Conservation (phyloP, 2,113 vertebrate species). For the Microcebus lehilahytsara region DNA sequence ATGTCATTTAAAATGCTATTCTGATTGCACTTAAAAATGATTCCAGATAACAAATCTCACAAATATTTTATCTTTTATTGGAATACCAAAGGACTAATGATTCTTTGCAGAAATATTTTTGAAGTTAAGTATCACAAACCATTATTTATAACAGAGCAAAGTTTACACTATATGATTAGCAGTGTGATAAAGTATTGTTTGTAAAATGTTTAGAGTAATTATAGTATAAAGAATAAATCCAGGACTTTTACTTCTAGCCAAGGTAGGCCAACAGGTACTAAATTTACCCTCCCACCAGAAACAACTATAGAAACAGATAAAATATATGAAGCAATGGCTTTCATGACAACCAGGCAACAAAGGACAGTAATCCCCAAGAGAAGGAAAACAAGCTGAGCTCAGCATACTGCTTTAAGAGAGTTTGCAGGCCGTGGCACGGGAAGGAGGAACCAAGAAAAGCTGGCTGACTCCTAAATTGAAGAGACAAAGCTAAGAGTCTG, state of each 20-base stretch:
- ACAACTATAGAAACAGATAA: conserved; percentile 2
- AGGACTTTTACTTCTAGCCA: background rate
- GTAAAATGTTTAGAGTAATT: background rate
- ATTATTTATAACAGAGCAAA: background rate
- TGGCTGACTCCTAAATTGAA: background rate
- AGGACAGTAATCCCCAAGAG: background rate
- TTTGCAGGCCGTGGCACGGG: background rate
- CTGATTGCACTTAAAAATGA: background rate
- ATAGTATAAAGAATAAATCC: background rate
- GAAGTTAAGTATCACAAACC: background rate
- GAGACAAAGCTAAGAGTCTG: background rate
- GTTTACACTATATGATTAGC: background rate
- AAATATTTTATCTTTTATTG: background rate
- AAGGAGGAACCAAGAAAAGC: background rate
- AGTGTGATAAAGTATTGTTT: background rate
- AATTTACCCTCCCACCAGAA: background rate
- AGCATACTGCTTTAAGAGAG: background rate
- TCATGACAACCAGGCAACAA: background rate
- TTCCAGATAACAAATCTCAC: background rate
- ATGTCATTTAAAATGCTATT: conserved; percentile 6
- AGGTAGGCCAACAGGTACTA: background rate
- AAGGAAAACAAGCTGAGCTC: background rate
- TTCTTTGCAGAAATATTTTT: background rate
- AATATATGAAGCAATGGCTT: background rate
- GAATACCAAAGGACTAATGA: background rate